phyloP scores from a whole-genome alignment of 2,888 invertebrate species.

The Lasius fuliginosus region DNA sequence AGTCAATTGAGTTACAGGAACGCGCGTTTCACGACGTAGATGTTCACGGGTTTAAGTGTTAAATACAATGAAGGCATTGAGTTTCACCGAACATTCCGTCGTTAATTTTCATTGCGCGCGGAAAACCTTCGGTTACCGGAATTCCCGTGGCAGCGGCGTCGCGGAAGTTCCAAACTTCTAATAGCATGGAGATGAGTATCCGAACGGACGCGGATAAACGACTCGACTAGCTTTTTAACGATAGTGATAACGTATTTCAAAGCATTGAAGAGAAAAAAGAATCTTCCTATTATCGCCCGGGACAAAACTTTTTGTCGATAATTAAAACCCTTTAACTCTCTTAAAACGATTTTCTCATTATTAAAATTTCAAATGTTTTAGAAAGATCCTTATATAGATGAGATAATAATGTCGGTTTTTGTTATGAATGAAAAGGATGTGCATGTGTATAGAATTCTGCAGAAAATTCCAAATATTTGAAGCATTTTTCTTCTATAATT shows the following conservation, averaged over 20 bases:
- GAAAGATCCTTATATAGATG: neutral
- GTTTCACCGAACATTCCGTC: conserved; percentile 26
- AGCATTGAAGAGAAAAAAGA: neutral
- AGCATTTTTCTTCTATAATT: neutral
- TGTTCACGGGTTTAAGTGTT: conserved; percentile 23
- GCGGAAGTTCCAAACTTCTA: conserved; percentile 41
- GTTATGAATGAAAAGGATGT: neutral
- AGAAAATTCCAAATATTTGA: neutral
- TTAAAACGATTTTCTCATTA: conserved; percentile 8
- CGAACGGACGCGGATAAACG: neutral
- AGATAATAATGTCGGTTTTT: neutral
- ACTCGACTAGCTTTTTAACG: conserved; percentile 29
- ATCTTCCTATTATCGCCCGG: neutral
- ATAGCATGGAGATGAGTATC: conserved; percentile 31
- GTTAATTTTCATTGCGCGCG: conserved; percentile 40
- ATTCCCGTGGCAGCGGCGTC: conserved; percentile 14
- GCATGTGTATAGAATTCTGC: neutral
- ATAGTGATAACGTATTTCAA: conserved; percentile 13
- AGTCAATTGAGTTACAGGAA: conserved; percentile 33
- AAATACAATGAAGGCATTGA: conserved; percentile 19
- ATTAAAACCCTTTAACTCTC: neutral
- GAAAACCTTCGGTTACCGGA: conserved; percentile 26
- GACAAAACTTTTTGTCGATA: conserved; percentile 13
- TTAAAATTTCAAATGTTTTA: neutral
- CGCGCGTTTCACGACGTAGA: conserved; percentile 12